Percentiles rank a stretch among this genome's conserved stretches.
phyloP scores from a whole-genome alignment of 2,113 vertebrate genomes.

The Verasper variegatus region DNA sequence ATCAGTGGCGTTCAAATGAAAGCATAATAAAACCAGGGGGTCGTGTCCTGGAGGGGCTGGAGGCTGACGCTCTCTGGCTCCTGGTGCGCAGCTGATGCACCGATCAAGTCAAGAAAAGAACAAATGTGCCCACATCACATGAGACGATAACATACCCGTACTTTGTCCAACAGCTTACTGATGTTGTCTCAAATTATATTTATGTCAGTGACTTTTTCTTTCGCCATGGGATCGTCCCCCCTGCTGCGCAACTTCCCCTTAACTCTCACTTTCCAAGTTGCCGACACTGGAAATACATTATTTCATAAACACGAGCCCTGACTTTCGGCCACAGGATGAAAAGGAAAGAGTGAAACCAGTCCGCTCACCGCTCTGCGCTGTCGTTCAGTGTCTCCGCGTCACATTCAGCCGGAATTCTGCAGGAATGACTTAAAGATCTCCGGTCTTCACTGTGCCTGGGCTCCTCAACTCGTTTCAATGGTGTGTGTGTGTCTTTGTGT shows the following conservation, averaged over 20 bases:
- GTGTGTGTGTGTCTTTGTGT: not conserved
- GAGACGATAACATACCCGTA: too few relatives aligned
- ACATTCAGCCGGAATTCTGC: slow-evolving; percentile 42
- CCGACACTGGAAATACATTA: not conserved
- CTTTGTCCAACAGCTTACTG: not conserved
- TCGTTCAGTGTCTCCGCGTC: slow-evolving; percentile 9
- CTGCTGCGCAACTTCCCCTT: not conserved
- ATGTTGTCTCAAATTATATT: not conserved
- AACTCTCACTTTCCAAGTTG: not conserved
- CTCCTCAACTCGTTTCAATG: slow-evolving; percentile 20
- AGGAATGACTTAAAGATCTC: not conserved
- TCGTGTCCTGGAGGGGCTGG: not conserved
- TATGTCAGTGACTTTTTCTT: not conserved
- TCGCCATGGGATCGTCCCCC: not conserved
- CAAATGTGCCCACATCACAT: not conserved
- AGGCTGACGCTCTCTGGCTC: not conserved
- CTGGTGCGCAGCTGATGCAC: not conserved
- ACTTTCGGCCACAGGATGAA: not conserved
- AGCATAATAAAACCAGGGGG: not conserved
- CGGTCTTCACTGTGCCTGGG: slow-evolving; percentile 1
- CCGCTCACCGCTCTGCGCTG: slow-evolving; percentile 40
- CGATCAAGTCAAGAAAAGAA: not conserved
- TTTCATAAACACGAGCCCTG: not conserved
- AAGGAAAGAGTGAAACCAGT: not conserved
- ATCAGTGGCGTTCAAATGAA: not conserved